Evolutionary conservation across 2,888 invertebrate genomes (phyloP), one percentile per base, ranked within the genome.

Genomic region (Agrenia bidenticulata): DNA sequence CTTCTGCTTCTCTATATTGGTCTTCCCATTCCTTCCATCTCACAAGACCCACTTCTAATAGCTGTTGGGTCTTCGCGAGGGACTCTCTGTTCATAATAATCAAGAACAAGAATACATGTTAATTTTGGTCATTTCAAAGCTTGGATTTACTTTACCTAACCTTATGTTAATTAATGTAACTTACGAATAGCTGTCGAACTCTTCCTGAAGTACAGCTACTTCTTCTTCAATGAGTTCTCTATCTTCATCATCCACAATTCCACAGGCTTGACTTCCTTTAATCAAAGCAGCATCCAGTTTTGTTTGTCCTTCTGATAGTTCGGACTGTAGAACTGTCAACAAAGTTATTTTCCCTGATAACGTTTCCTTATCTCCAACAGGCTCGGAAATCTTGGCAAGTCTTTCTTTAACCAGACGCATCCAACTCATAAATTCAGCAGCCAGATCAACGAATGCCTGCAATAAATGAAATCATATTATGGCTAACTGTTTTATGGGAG

Each of bases 11-110:
- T 77, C 88, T 88, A 80, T 91, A 92, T 78, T 92, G 91, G 80
- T 93, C 92, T 81, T 94, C 93, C 79, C 94, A 94, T 80, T 94
- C 94, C 0, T 91, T 92, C 94, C 94, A 94, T 79, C 92, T 92
- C 0, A 92, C 92, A 78, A 94, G 90, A 77, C 92, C 94, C 70
- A 88, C 86, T 81, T 94, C 94, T 56, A 94, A 83, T 45, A 90
- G 82, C 72, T 86, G 85, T 81, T 92, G 93, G 1, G 90, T 89
- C 77, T 86, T 88, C 77, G 87, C 88, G 4, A 94, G 81, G 66
- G 88, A 87, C 76, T 92, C 92, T 50, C 88, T 88, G 78, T 80
- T 82, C 78, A 45, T 57, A 23, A 23, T 24, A 24, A n/a, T n/a
- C n/a, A n/a, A n/a, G 15, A 39, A 11, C 39, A 74, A 23, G 53